phyloP scores from a whole-genome alignment of 2,113 vertebrate genomes.

The Carassius carassius region DNA sequence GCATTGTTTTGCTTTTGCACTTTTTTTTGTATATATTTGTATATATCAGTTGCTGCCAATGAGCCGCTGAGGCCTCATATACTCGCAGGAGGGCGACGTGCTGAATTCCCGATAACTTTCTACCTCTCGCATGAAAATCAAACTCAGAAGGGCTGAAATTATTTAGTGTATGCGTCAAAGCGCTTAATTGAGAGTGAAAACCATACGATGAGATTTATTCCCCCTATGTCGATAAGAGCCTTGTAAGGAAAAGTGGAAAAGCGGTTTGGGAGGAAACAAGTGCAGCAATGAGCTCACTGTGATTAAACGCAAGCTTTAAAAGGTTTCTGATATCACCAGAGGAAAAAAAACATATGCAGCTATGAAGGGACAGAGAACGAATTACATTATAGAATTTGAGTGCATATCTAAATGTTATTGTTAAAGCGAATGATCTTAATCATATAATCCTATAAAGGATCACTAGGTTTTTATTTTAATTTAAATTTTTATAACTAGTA shows the following conservation, averaged over 20 bases:
- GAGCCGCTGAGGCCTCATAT: not conserved
- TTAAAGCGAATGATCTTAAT: not conserved
- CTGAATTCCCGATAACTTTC: slow-evolving; percentile 6
- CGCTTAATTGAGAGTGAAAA: slow-evolving; percentile 32
- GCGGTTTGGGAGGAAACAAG: not conserved
- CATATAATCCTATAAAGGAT: too few relatives aligned
- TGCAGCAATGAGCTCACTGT: not conserved
- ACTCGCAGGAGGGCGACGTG: not conserved
- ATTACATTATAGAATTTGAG: not conserved
- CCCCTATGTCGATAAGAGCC: not conserved
- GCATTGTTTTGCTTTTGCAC: too few relatives aligned
- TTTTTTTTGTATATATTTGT: not conserved
- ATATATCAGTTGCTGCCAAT: slow-evolving; percentile 13
- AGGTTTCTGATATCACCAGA: not conserved
- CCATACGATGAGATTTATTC: slow-evolving; percentile 16
- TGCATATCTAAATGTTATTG: not conserved
- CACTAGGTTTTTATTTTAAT: not conserved
- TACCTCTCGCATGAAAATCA: slow-evolving; percentile 14
- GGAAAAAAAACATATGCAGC: not conserved
- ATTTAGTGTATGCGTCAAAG: slow-evolving; percentile 26
- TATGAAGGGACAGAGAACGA: not conserved
- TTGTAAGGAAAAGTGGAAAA: slow-evolving; percentile 3
- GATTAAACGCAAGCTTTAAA: slow-evolving; percentile 2
- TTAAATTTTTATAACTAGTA: not conserved
- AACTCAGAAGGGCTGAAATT: not conserved